Conservation (phyloP, 2,888 invertebrate species). For the Pelosia muscerda region DNA sequence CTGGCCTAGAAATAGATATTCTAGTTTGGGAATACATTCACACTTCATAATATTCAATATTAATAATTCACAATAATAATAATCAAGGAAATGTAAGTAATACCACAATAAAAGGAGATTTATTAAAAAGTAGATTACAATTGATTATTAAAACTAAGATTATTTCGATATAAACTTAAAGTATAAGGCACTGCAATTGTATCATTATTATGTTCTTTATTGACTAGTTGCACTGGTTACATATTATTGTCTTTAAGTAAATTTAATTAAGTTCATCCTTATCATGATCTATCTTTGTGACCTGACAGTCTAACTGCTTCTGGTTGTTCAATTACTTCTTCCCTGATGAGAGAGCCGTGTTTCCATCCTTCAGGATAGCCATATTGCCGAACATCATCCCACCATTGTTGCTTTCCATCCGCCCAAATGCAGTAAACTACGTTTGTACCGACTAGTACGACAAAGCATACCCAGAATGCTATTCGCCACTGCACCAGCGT, state of each 20-base stretch:
- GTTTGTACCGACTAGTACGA: conserved; percentile 88
- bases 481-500: conserved; percentile 83
- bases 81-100: not conserved
- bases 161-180: conserved; percentile 41
- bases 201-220: conserved; percentile 49
- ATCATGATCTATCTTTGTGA: conserved; percentile 53
- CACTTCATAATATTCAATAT: too few relatives aligned
- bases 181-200: conserved; percentile 55
- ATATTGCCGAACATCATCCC: conserved; percentile 88
- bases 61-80: not conserved
- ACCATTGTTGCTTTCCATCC: conserved; percentile 90
- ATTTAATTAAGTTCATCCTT: conserved; percentile 16
- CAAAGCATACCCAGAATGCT: conserved; percentile 91
- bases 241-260: conserved; percentile 17
- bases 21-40: not conserved
- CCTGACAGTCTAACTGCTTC: conserved; percentile 67
- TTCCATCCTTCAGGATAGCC: conserved; percentile 79
- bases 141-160: conserved; percentile 28
- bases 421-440: conserved; percentile 89
- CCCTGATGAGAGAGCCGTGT: conserved; percentile 67
- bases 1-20: too few relatives aligned
- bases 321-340: conserved; percentile 60
- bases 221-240: conserved; percentile 65
- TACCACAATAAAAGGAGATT: conserved; percentile 33
- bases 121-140: conserved; percentile 38